Conservation (phyloP, 1,140 invertebrate species). For the Bacillus rossius region DNA sequence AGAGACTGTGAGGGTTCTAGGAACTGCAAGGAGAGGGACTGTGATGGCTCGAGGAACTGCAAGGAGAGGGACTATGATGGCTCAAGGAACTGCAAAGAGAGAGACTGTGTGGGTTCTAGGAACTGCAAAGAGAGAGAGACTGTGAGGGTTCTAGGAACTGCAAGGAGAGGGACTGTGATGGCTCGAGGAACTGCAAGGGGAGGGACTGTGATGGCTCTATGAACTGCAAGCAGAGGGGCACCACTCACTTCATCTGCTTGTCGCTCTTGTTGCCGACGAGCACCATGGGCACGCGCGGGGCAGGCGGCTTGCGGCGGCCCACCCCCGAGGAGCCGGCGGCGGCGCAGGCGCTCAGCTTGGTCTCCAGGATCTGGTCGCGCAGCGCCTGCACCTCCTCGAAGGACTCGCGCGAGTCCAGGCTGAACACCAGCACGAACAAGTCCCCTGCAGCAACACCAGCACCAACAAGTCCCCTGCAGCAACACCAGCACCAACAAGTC, state of each 20-base stretch:
- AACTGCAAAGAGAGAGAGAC: too few relatives aligned
- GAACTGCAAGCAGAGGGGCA: neutral
- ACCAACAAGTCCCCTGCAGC: too few relatives aligned
- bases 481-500: too few relatives aligned
- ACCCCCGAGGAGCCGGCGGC: conserved; percentile 19
- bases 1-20: too few relatives aligned
- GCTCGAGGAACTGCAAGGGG: neutral
- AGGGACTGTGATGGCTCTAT: too few relatives aligned
- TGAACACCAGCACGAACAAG: conserved; percentile 78
- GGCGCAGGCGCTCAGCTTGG: conserved; percentile 60
- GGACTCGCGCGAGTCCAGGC: conserved; percentile 77
- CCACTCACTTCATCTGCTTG: conserved; percentile 57
- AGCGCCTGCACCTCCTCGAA: conserved; percentile 77
- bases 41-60: too few relatives aligned
- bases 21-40: too few relatives aligned
- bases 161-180: too few relatives aligned
- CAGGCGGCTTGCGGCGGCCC: conserved; percentile 45
- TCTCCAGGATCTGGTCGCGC: conserved; percentile 75
- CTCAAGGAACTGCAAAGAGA: too few relatives aligned
- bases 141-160: too few relatives aligned
- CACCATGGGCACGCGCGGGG: conserved; percentile 69
- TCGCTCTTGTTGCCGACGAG: conserved; percentile 81
- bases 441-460: conserved; percentile 54
- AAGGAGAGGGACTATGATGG: too few relatives aligned
- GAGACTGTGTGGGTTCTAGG: too few relatives aligned